A percentile compares a stretch with the other conserved stretches of the same genome.
phyloP scores from a whole-genome alignment of 2,888 invertebrate species.

The Pocota personata region DNA sequence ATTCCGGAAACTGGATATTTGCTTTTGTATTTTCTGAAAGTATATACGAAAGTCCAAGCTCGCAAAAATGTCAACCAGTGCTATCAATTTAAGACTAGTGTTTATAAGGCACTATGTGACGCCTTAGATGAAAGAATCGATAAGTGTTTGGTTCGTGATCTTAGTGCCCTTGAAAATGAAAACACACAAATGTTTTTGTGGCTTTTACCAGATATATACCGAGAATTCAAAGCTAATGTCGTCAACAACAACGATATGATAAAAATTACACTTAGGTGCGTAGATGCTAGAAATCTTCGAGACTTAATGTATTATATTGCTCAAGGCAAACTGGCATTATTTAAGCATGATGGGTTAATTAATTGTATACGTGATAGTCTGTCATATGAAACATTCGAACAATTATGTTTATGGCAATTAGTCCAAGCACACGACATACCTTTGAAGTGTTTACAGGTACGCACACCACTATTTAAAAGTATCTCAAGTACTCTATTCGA shows the following conservation, averaged over 20 bases:
- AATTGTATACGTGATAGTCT: constrained; percentile 92
- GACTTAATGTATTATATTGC: constrained; percentile 95
- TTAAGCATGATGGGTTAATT: constrained; percentile 89
- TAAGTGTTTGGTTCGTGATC: constrained; percentile 86
- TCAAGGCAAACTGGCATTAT: constrained; percentile 93
- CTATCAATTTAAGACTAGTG: constrained; percentile 90
- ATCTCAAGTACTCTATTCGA: no score
- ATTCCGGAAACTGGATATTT: constrained; percentile 92
- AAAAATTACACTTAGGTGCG: constrained; percentile 93
- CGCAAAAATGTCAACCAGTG: constrained; percentile 84
- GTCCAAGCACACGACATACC: constrained; percentile 96
- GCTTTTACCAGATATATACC: constrained; percentile 96
- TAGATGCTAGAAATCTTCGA: constrained; percentile 95
- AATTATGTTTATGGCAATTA: constrained; percentile 98
- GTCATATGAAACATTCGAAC: constrained; percentile 98
- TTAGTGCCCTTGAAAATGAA: constrained; percentile 94
- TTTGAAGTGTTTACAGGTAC: constrained; percentile 90
- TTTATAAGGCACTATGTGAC: constrained; percentile 95
- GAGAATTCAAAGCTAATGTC: constrained; percentile 93
- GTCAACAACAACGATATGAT: constrained; percentile 94
- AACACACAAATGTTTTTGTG: constrained; percentile 95
- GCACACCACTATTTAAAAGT: not conserved
- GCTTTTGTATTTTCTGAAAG: constrained; percentile 94
- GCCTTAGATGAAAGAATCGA: constrained; percentile 86
- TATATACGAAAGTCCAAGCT: constrained; percentile 85